These are phyloP conservation scores for Myotis vivesi DNA, from an alignment of 2,797 vertebrate species.

Conservation along the genomic window DNA sequence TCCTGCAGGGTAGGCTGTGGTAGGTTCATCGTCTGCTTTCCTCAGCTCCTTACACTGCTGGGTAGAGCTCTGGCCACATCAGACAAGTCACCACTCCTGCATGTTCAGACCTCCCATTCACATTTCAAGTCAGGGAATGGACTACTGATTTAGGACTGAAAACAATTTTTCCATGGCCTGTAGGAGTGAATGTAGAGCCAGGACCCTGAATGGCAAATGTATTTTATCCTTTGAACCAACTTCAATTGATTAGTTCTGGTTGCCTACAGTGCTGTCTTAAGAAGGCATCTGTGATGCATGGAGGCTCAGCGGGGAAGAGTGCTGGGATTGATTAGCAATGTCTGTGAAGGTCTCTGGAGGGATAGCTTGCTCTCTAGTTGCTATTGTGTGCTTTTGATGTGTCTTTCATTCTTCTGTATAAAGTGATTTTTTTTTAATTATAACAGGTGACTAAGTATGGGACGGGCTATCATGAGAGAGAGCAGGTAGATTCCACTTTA, in stretches of 20 bases:
- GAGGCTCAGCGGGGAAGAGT: constrained; percentile 57
- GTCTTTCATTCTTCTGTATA: constrained; percentile 49
- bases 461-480: constrained; percentile 12
- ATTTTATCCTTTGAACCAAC: constrained; percentile 74
- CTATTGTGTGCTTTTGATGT: constrained; percentile 59
- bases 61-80: neutral
- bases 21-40: neutral
- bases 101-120: neutral
- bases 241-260: constrained; percentile 75
- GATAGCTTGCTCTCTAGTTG: constrained; percentile 30
- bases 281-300: constrained; percentile 66
- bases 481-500: constrained; percentile 70
- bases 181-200: constrained; percentile 55
- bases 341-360: constrained; percentile 65
- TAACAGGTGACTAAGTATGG: constrained; percentile 50
- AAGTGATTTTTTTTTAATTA: constrained; percentile 15
- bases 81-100: neutral
- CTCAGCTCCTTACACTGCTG: neutral
- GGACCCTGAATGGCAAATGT: constrained; percentile 66
- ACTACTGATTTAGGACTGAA: constrained; percentile 58
- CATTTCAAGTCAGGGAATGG: constrained; percentile 29
- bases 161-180: constrained; percentile 58
- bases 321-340: constrained; percentile 75
- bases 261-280: constrained; percentile 72
- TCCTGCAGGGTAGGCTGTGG: neutral